Evolutionary conservation across 2,888 invertebrate species (phyloP).

Genomic region (Malacosoma neustria): DNA sequence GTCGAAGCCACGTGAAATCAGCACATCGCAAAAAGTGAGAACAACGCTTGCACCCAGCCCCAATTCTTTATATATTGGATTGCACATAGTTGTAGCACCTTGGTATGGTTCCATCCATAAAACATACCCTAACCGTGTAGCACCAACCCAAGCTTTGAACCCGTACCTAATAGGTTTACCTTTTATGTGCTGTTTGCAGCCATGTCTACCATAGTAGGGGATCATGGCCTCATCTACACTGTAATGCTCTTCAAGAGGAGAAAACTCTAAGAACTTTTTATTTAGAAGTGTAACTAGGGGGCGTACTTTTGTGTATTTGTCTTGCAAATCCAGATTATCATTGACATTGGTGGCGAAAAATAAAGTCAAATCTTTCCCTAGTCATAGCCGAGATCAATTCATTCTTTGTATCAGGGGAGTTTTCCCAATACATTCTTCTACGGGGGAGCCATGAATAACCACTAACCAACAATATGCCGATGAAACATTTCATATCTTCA

Average conservation of each 20-base stretch:
- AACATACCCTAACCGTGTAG: conserved; percentile 18
- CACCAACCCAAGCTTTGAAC: conserved; percentile 19
- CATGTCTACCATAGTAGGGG: conserved; percentile 31
- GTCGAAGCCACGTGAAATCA: conserved; percentile 14
- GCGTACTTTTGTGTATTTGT: conserved; percentile 21
- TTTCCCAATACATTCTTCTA: conserved; percentile 21
- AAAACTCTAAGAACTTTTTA: conserved; percentile 17
- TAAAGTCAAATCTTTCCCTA: conserved; percentile 20
- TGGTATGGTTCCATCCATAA: conserved; percentile 16
- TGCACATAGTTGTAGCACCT: conserved; percentile 16
- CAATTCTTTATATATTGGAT: conserved; percentile 16
- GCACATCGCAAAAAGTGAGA: conserved; percentile 16
- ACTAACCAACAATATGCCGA: too few species aligned
- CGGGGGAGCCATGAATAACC: conserved; percentile 17
- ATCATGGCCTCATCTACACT: conserved; percentile 34
- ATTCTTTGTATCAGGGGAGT: conserved; percentile 19
- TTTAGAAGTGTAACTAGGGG: conserved; percentile 14
- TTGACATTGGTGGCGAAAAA: conserved; percentile 20
- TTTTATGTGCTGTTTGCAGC: conserved; percentile 26
- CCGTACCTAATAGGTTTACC: conserved; percentile 22
- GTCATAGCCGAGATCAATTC: too few species aligned
- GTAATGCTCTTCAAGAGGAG: conserved; percentile 20
- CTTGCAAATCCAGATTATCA: conserved; percentile 17
- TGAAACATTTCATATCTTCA: too few species aligned
- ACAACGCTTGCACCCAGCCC: conserved; percentile 14